phyloP scores from a whole-genome alignment of 2,888 invertebrate species.

The Tenthredo amoena region DNA sequence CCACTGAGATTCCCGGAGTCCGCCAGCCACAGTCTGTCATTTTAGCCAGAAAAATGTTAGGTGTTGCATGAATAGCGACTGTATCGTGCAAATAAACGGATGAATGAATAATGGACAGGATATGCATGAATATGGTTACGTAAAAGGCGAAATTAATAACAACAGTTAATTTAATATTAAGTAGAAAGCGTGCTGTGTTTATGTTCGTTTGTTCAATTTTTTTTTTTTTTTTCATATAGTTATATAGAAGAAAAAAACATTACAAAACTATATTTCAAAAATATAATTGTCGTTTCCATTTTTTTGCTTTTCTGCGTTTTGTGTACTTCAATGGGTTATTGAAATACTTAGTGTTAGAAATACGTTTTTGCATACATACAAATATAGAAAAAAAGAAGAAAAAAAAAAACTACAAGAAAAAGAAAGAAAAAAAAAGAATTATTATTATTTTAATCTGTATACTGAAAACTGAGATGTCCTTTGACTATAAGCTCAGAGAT shows the following conservation, averaged over 20 bases:
- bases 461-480: background rate
- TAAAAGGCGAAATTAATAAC: conserved; percentile 60
- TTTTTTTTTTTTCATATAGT: background rate
- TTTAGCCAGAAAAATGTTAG: conserved; percentile 46
- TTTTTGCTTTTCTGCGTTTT: background rate
- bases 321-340: background rate
- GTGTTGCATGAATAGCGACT: conserved; percentile 48
- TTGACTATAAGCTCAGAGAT: background rate
- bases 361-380: background rate
- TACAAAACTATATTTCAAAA: conserved; percentile 7
- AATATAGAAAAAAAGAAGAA: background rate
- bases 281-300: background rate
- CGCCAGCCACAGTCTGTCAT: conserved; percentile 59
- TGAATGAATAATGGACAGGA: conserved; percentile 61
- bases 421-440: background rate
- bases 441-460: conserved; percentile 12
- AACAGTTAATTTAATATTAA: conserved; percentile 62
- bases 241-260: background rate
- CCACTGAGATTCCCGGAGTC: conserved; percentile 66
- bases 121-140: conserved; percentile 59
- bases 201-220: conserved; percentile 57
- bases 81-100: conserved; percentile 63
- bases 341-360: background rate
- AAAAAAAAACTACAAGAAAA: background rate
- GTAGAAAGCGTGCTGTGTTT: conserved; percentile 58